Percentiles rank a stretch among this genome's conserved stretches.
These are phyloP conservation scores for Rosalia funebris DNA, from an alignment of 2,888 invertebrate species.

Conservation along the genomic window DNA sequence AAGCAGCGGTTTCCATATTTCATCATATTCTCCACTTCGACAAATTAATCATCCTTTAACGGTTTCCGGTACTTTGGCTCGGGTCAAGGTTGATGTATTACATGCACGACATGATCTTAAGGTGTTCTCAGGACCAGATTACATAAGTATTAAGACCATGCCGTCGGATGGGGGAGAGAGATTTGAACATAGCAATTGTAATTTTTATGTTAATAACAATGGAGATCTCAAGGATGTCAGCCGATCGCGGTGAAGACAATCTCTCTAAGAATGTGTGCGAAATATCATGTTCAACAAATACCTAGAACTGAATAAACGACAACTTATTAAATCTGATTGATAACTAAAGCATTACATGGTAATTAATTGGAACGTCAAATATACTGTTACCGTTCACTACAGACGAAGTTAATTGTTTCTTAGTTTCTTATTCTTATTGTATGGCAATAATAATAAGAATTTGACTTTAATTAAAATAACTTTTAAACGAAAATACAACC, in stretches of 20 bases:
- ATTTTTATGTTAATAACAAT: slow-evolving; percentile 38
- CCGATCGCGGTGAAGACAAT: slow-evolving; percentile 29
- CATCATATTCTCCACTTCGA: not conserved
- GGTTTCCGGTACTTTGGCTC: slow-evolving; percentile 17
- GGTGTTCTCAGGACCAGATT: slow-evolving; percentile 16
- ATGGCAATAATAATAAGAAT: not conserved
- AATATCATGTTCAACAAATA: slow-evolving; percentile 23
- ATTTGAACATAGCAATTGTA: slow-evolving; percentile 32
- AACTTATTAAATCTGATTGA: too few species aligned
- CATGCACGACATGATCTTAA: slow-evolving; percentile 3
- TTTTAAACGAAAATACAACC: too few species aligned
- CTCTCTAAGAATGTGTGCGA: slow-evolving; percentile 27
- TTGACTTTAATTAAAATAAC: too few species aligned
- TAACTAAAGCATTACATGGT: not conserved
- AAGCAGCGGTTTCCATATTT: not conserved
- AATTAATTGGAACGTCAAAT: not conserved
- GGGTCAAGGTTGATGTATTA: slow-evolving; percentile 19
- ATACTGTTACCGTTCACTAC: too few species aligned
- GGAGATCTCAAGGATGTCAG: slow-evolving; percentile 39
- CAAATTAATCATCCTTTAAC: slow-evolving; percentile 18
- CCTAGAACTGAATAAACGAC: not conserved
- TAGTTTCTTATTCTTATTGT: too few species aligned
- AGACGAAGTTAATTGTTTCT: too few species aligned
- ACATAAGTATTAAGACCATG: slow-evolving; percentile 22
- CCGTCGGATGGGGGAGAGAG: slow-evolving; percentile 1